A percentile compares a stretch with the other conserved stretches of the same genome.
These are phyloP conservation scores for Sebastes hubbsi DNA, from an alignment of 2,797 vertebrate species.

Conservation along the genomic window DNA sequence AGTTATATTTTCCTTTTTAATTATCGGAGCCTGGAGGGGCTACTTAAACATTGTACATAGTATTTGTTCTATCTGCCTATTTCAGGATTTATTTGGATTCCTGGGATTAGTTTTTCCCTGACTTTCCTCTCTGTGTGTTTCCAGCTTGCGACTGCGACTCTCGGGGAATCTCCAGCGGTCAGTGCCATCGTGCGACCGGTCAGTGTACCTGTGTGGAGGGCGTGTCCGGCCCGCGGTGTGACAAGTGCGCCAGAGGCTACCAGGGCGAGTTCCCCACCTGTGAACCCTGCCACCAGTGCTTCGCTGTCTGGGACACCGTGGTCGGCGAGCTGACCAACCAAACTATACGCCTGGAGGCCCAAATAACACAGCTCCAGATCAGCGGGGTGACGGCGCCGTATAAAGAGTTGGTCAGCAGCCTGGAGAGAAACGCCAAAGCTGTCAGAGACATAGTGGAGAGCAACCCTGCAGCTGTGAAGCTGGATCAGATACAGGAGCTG, in stretches of 20 bases:
- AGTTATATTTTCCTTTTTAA: too few relatives aligned
- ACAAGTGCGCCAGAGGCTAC: slow-evolving; percentile 91
- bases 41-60: neutral
- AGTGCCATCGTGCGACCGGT: slow-evolving; percentile 90
- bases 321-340: slow-evolving; percentile 88
- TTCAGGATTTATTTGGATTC: neutral
- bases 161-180: slow-evolving; percentile 86
- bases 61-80: neutral
- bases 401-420: slow-evolving; percentile 80
- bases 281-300: slow-evolving; percentile 91
- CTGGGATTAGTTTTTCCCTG: neutral
- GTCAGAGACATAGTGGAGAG: slow-evolving; percentile 87
- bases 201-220: slow-evolving; percentile 89
- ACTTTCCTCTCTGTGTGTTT: neutral
- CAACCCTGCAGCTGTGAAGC: slow-evolving; percentile 85
- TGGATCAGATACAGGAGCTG: slow-evolving; percentile 86
- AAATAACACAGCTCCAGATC: slow-evolving; percentile 86
- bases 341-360: slow-evolving; percentile 86
- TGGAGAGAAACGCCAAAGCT: slow-evolving; percentile 86
- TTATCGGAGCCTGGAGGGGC: too few relatives aligned
- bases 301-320: slow-evolving; percentile 88
- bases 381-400: slow-evolving; percentile 90
- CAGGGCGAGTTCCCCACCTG: slow-evolving; percentile 90
- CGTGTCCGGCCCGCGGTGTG: slow-evolving; percentile 86
- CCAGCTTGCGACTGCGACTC: slow-evolving; percentile 93